phyloP scores from a whole-genome alignment of 1,140 invertebrate genomes.

The Apocrypta bakeri region DNA sequence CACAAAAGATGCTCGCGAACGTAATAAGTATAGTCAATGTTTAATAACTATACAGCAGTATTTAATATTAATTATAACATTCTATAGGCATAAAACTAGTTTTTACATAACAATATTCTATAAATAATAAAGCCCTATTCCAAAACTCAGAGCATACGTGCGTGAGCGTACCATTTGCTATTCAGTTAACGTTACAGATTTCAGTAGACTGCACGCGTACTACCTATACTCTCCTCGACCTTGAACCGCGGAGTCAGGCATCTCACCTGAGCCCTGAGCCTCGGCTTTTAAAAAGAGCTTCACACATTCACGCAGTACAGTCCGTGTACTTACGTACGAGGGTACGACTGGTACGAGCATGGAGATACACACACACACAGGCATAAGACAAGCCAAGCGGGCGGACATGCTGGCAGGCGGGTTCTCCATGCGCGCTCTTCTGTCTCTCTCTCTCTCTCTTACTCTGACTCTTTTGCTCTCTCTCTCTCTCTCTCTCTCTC shows the following conservation, averaged over 20 bases:
- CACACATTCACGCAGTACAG: not conserved
- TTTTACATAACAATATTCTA: no score
- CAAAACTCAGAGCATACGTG: no score
- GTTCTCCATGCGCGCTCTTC: not conserved
- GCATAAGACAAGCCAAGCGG: not conserved
- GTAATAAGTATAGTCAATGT: no score
- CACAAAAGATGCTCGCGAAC: no score
- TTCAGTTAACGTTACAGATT: not conserved
- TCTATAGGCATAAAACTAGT: no score
- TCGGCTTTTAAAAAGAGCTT: constrained; percentile 37
- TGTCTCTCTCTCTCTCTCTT: no score
- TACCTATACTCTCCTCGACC: not conserved
- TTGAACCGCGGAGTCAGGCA: constrained; percentile 3
- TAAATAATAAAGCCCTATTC: no score
- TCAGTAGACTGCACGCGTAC: not conserved
- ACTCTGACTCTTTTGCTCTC: no score
- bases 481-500: not conserved
- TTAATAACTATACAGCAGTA: no score
- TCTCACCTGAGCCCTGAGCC: not conserved
- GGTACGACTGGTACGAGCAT: no score
- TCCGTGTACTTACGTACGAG: not conserved
- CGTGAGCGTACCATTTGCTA: not conserved
- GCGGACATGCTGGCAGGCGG: constrained; percentile 11
- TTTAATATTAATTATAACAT: no score
- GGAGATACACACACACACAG: not conserved